These are phyloP conservation scores for Patella ulyssiponensis DNA, from an alignment of 2,888 invertebrate genomes.

Conservation along the genomic window DNA sequence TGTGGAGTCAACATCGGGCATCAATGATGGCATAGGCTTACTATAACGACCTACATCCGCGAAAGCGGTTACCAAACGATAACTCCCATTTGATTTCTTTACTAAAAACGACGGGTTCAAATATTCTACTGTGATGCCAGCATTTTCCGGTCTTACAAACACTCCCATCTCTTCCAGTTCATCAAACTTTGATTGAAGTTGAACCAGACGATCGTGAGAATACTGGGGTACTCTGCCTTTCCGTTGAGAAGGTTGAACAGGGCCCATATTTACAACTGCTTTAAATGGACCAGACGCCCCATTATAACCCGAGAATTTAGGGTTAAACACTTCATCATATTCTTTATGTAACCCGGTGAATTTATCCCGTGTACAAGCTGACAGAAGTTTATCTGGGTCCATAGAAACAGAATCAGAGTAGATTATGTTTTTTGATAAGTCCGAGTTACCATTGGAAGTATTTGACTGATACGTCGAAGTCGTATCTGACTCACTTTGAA, in stretches of 20 bases:
- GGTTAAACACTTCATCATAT: slow-evolving; percentile 11
- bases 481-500: background rate
- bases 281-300: slow-evolving; percentile 6
- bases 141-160: slow-evolving; percentile 34
- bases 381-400: background rate
- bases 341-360: background rate
- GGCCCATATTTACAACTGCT: slow-evolving; percentile 43
- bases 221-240: slow-evolving; percentile 47
- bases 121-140: slow-evolving; percentile 36
- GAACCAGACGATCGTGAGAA: slow-evolving; percentile 35
- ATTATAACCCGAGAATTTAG: background rate
- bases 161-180: slow-evolving; percentile 40
- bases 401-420: background rate
- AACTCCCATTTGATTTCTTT: slow-evolving; percentile 28
- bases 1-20: slow-evolving; percentile 37
- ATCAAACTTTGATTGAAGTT: slow-evolving; percentile 44
- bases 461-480: background rate
- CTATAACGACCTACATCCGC: slow-evolving; percentile 24
- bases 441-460: background rate
- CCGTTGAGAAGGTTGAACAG: slow-evolving; percentile 43
- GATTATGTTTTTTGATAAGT: too few relatives aligned
- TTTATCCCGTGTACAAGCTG: background rate
- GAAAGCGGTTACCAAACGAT: too few relatives aligned
- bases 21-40: slow-evolving; percentile 30
- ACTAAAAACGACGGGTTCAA: slow-evolving; percentile 14